Evolutionary conservation across 30 jellyfish, hydroid and myxozoan species (phyloP).

Genomic region (Pseudorhiza aurosa): DNA sequence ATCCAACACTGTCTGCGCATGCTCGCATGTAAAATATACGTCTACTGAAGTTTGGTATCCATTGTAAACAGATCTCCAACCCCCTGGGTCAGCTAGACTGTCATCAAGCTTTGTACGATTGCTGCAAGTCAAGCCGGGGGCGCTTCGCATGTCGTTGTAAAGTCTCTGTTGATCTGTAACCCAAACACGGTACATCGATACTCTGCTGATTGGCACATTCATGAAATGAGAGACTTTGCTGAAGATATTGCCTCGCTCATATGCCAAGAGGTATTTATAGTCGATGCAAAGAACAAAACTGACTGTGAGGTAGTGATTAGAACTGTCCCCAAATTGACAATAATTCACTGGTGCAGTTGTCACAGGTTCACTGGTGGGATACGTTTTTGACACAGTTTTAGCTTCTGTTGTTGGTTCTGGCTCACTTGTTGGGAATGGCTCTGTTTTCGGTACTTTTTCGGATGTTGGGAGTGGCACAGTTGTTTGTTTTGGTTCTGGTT

Average conservation of each 20-base stretch:
- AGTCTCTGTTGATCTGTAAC: conserved; percentile 14
- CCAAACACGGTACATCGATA: conserved; percentile 21
- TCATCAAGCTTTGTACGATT: conserved; percentile 22
- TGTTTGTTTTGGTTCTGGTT: conserved; percentile 34
- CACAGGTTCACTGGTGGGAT: neutral
- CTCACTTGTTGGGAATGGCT: conserved; percentile 13
- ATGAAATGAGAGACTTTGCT: conserved; percentile 14
- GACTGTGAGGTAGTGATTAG: conserved; percentile 13
- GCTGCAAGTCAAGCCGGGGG: conserved; percentile 37
- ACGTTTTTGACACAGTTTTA: neutral
- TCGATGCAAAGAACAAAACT: conserved; percentile 49
- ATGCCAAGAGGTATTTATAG: neutral
- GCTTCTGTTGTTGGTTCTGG: conserved; percentile 17
- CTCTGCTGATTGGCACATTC: conserved; percentile 4
- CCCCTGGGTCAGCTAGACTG: conserved; percentile 46
- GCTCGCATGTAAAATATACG: conserved; percentile 36
- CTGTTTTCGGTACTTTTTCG: conserved; percentile 16
- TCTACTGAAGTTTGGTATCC: conserved; percentile 55
- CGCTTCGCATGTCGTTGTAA: conserved; percentile 15
- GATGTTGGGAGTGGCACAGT: conserved; percentile 30
- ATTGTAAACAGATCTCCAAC: conserved; percentile 22
- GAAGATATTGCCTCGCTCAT: conserved; percentile 22
- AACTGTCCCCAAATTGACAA: conserved; percentile 17
- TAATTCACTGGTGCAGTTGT: conserved; percentile 16
- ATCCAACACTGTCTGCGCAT: conserved; percentile 22